phyloP scores from a whole-genome alignment of 1,140 invertebrate species.

The Pseudoatta argentina region DNA sequence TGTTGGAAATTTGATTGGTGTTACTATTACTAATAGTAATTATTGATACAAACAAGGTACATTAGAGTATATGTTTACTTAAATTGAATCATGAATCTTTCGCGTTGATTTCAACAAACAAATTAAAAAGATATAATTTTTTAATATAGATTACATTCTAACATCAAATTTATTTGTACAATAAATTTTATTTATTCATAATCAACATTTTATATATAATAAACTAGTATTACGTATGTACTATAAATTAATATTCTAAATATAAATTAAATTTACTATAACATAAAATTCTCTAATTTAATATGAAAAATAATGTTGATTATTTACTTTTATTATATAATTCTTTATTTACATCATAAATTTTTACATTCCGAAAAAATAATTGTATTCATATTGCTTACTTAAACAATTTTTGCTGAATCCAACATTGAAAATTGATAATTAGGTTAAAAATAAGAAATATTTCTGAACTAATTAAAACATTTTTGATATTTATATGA shows the following conservation, averaged over 20 bases:
- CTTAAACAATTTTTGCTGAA: too few species aligned
- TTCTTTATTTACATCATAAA: background rate
- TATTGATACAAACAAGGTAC: background rate
- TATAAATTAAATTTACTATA: background rate
- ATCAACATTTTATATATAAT: background rate
- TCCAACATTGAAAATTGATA: too few species aligned
- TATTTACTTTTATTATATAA: background rate
- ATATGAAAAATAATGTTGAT: background rate
- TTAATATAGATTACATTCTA: background rate
- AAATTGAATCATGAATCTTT: background rate
- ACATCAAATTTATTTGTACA: background rate
- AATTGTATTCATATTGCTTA: too few species aligned
- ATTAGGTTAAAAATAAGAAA: too few species aligned
- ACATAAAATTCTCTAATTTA: background rate
- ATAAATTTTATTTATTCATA: background rate
- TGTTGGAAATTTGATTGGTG: background rate
- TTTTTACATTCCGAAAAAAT: background rate
- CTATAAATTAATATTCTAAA: background rate
- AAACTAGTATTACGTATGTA: background rate
- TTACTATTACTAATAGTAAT: background rate
- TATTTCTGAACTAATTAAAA: too few species aligned
- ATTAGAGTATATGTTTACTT: background rate
- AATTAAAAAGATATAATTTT: background rate
- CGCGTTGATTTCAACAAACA: background rate
- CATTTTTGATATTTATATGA: too few species aligned